These are phyloP conservation scores for Odontomyia ornata DNA, from an alignment of 2,888 invertebrate species.

Conservation along the genomic window DNA sequence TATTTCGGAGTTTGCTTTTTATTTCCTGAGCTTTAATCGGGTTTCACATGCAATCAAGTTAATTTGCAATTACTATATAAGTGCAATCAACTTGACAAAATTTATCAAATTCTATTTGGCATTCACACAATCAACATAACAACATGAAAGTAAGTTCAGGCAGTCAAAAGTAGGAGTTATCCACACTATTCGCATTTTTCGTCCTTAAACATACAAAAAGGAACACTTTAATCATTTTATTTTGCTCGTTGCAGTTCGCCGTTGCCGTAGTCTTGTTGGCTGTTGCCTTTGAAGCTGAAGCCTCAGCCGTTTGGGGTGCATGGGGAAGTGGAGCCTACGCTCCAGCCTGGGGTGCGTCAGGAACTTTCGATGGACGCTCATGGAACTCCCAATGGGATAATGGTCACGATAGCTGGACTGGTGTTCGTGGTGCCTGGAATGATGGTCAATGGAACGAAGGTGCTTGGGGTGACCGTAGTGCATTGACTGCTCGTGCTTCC, in stretches of 20 bases:
- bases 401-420: constrained; percentile 43
- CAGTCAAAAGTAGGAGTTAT: background rate
- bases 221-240: background rate
- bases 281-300: no score
- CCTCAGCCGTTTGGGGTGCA: constrained; percentile 38
- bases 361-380: constrained; percentile 47
- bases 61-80: no score
- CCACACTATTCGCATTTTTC: no score
- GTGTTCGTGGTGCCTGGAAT: background rate
- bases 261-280: no score
- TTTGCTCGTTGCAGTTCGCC: constrained; percentile 55
- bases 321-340: constrained; percentile 50
- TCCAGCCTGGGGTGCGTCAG: constrained; percentile 53
- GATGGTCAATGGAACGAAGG: constrained; percentile 48
- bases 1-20: no score
- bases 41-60: no score
- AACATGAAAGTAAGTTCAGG: constrained; percentile 61
- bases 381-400: constrained; percentile 49
- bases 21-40: no score
- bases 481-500: constrained; percentile 20
- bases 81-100: no score
- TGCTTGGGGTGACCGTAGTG: constrained; percentile 44
- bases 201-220: no score
- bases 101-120: no score
- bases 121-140: constrained; percentile 50